These are phyloP conservation scores for Eupithecia vulgata DNA, from an alignment of 2,888 invertebrate genomes.

Conservation along the genomic window DNA sequence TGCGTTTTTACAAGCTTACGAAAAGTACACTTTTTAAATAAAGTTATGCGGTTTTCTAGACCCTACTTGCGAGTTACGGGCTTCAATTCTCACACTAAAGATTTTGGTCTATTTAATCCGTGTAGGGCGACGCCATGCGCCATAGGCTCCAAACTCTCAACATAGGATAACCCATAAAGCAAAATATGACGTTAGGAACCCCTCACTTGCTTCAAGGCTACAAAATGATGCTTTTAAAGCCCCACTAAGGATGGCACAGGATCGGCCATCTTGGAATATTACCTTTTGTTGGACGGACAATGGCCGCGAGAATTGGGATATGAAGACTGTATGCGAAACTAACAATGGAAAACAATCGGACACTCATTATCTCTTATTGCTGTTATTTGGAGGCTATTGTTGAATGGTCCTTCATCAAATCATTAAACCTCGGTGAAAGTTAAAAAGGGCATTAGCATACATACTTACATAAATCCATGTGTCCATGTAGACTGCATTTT, in stretches of 20 bases:
- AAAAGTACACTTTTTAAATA: no score
- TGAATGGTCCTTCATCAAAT: conserved; percentile 12
- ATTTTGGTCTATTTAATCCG: no score
- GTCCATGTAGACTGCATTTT: neutral
- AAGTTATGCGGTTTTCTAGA: no score
- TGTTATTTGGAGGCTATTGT: conserved; percentile 30
- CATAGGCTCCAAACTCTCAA: neutral
- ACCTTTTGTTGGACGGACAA: conserved; percentile 73
- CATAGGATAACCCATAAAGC: neutral
- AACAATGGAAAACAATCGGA: conserved; percentile 68
- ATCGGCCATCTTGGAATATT: conserved; percentile 58
- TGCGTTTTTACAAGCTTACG: no score
- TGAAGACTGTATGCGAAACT: conserved; percentile 59
- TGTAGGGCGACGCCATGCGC: neutral
- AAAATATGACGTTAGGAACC: neutral
- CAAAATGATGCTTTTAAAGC: conserved; percentile 41
- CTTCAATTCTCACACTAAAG: no score
- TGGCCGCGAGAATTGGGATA: conserved; percentile 72
- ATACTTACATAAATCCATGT: neutral
- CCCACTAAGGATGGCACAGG: conserved; percentile 46
- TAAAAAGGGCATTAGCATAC: conserved; percentile 9
- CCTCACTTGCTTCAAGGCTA: conserved; percentile 15
- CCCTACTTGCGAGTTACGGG: no score
- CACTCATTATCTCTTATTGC: conserved; percentile 38
- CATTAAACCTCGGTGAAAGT: conserved; percentile 7